Base-by-base conservation (phyloP, 2,797 vertebrate species). In the Crocodylus rhombifer region DNA sequence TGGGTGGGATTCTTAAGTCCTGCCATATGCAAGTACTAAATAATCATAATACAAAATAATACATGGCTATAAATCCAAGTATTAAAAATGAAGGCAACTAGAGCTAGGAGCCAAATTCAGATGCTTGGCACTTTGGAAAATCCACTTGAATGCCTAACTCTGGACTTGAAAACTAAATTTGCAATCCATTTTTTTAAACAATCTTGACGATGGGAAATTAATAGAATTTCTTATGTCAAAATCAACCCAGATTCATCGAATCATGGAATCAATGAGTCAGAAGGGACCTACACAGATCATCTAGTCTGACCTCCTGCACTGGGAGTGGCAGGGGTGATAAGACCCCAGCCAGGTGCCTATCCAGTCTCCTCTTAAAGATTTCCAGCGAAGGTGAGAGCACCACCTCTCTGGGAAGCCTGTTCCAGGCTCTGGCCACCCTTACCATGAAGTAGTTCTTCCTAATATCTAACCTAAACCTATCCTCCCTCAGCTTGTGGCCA, bases 141-240 rank as follows among this genome's bases (percentile, higher is more conserved):
- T 91, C 96, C 82, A 91, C 30, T 93, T 86, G 89, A 71, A 84
- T 71, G 84, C 77, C 87, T 89, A 81, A 89, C 91, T 94, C 88
- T 92, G 90, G 95, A 92, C 82, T 75, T 60, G 71, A 57, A 94
- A 71, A 79, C 83, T 92, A 91, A 93, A 86, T 94, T 95, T 91
- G 90, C 77, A 60, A 86, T 95, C 93, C 64, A 77, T 94, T 96
- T 95, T 94, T 91, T 92, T 84, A 87, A 93, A 95, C 69, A 89
- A 91, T 64, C 87, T 96, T 96, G 95, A 95, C 87, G 90, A 88
- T 62, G 74, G 84, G 77, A 77, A 95, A 95, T 87, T 60, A 86
- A 71, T 89, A 92, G 88, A 95, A 96, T 94, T 93, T 93, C 93
- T 95, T 96, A 18, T 42, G 94, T 96, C 84, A 94, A 96, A 96